Evolutionary conservation across 2,888 invertebrate genomes (phyloP), one percentile per base, ranked within the genome.

Genomic region (Xylocampa areola): DNA sequence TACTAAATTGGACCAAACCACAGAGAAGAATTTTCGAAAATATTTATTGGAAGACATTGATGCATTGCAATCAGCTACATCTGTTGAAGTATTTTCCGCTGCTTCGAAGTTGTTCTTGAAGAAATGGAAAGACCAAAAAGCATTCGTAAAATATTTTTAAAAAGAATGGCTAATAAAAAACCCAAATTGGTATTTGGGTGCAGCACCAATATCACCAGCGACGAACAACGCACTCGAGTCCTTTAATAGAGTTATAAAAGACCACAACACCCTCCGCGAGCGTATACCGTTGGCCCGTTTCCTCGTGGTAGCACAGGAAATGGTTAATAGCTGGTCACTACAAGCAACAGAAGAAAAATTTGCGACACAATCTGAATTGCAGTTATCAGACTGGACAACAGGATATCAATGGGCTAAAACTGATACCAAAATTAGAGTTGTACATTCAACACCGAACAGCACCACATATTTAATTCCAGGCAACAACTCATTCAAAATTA

Each of bases 391-490:
- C 16, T 53, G 43, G 37, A 52, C 52, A 52, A 3, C 52, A 8
- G 44, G 37, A 45, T 58, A 58, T 33, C 44, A 14, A 44, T 57
- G 57, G 57, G 50, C 57, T 19, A 57, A 50, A 57, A 43, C 41
- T 3, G 41, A 49, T 49, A 43, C 41, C 37, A 48, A 55, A 49
- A 55, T 48, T 55, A 41, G 47, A 43, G 25, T 27, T 45, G 35
- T 35, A 45, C 33, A 45, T 45, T 45, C 45, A 45, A 45, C 45
- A 35, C 45, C 45, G 16, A 23, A 11, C 33, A 45, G 45, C 45
- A 35, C 45, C 33, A 33, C 33, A 45, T 45, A 45, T 45, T 35
- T 45, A 45, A 45, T 45, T 45, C 45, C 45, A 45, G 45, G 45
- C 35, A 45, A 45, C 45, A 45, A 45, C 32, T 47, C 33, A 47